Conservation (phyloP, 2,888 invertebrate genomes). For the Panzeria rudis region DNA sequence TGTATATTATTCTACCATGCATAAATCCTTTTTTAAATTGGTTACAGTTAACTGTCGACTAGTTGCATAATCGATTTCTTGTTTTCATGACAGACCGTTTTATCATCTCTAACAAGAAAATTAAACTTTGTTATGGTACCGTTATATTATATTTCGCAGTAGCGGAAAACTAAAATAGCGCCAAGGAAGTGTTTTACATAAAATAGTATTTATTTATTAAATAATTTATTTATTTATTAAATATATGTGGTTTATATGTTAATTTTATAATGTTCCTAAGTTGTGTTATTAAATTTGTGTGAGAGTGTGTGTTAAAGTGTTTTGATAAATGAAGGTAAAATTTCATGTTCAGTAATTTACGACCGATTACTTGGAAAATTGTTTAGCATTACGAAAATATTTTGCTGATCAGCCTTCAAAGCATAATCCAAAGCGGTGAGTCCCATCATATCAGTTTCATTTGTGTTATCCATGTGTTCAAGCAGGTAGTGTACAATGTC, state of each 20-base stretch:
- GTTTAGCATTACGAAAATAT: constrained; percentile 74
- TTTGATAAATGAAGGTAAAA: constrained; percentile 9
- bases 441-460: constrained; percentile 85
- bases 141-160: constrained; percentile 22
- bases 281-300: background rate
- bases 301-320: background rate
- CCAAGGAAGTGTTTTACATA: background rate
- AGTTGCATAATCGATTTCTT: background rate
- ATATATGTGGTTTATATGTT: background rate
- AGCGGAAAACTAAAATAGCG: background rate
- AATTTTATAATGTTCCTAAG: background rate
- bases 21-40: background rate
- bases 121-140: constrained; percentile 14
- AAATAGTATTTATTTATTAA: constrained; percentile 17
- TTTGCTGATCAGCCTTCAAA: constrained; percentile 73
- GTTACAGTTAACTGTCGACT: background rate
- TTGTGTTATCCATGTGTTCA: constrained; percentile 83
- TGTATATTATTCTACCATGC: too few relatives aligned
- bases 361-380: constrained; percentile 7
- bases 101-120: constrained; percentile 6
- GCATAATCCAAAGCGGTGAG: constrained; percentile 86
- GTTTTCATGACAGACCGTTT: background rate
- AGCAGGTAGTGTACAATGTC: constrained; percentile 85
- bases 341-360: background rate
- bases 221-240: too few relatives aligned